A percentile compares a stretch with the other conserved stretches of the same genome.
phyloP scores from a whole-genome alignment of 2,113 vertebrate species.

The Toxotes chatareus region DNA sequence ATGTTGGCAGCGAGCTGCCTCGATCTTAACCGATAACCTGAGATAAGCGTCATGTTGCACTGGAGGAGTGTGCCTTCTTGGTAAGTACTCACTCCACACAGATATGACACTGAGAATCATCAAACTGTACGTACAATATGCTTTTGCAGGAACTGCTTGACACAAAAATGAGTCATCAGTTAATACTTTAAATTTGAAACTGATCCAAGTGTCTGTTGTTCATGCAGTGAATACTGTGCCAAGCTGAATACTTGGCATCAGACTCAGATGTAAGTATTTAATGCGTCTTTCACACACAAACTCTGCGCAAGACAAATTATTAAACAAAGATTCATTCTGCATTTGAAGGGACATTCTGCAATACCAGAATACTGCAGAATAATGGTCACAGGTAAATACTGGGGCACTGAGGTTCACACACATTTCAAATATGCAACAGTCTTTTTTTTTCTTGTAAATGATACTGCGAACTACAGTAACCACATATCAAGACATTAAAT shows the following conservation, averaged over 20 bases:
- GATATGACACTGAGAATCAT: conserved; percentile 36
- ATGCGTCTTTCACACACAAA: not conserved
- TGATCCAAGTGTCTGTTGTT: conserved; percentile 28
- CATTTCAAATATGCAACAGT: not conserved
- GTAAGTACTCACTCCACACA: conserved; percentile 10
- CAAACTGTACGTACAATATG: conserved; percentile 28
- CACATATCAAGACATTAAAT: not conserved
- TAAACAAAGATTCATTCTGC: not conserved
- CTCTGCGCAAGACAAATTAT: not conserved
- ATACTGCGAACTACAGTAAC: not conserved
- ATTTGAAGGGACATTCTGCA: not conserved
- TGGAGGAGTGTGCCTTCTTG: conserved; percentile 32
- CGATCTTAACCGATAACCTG: conserved; percentile 44
- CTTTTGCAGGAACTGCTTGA: conserved; percentile 39
- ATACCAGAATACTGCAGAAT: not conserved
- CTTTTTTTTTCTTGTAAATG: not conserved
- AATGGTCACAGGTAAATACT: not conserved
- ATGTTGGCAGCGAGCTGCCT: conserved; percentile 16
- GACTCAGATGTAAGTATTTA: conserved; percentile 30
- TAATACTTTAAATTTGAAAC: conserved; percentile 47
- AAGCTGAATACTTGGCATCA: conserved; percentile 11
- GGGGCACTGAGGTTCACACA: not conserved
- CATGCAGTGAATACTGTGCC: not conserved
- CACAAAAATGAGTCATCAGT: conserved; percentile 54
- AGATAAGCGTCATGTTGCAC: conserved; percentile 30